These are phyloP conservation scores for Lomographa bimaculata DNA, from an alignment of 2,888 invertebrate genomes.

Conservation along the genomic window DNA sequence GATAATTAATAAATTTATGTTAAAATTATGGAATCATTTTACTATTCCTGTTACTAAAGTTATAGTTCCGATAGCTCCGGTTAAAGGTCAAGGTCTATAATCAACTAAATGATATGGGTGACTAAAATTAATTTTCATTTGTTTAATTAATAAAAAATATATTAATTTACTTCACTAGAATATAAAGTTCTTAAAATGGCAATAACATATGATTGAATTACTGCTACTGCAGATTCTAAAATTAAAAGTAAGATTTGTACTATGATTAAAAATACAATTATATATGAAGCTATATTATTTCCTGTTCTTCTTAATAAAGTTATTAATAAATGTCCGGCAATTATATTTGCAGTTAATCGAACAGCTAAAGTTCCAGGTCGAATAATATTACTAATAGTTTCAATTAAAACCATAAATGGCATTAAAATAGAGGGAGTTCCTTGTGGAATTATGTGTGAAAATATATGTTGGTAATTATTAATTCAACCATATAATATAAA, in stretches of 20 bases:
- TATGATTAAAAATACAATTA: constrained; percentile 61
- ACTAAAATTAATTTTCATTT: constrained; percentile 75
- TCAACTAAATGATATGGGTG: constrained; percentile 87
- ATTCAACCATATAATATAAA: too few relatives aligned
- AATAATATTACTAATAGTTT: too few relatives aligned
- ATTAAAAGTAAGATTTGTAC: constrained; percentile 79
- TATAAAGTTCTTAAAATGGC: constrained; percentile 86
- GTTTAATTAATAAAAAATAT: constrained; percentile 28
- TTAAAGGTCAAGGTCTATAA: constrained; percentile 86
- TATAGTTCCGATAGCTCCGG: constrained; percentile 84
- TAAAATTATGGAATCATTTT: constrained; percentile 85
- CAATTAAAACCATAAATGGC: constrained; percentile 89
- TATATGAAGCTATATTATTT: constrained; percentile 42
- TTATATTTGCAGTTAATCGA: constrained; percentile 92
- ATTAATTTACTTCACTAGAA: constrained; percentile 85
- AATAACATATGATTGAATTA: constrained; percentile 88
- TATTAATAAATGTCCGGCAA: constrained; percentile 88
- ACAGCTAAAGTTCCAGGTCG: too few relatives aligned
- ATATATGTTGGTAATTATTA: too few relatives aligned
- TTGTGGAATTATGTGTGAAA: too few relatives aligned
- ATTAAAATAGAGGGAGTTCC: constrained; percentile 85
- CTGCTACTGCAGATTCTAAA: constrained; percentile 84
- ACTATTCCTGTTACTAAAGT: constrained; percentile 81
- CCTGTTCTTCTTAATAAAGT: constrained; percentile 80
- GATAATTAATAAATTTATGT: constrained; percentile 77